These are phyloP conservation scores for Spinibarbus caldwelli DNA, from an alignment of 2,797 vertebrate genomes.

Conservation along the genomic window DNA sequence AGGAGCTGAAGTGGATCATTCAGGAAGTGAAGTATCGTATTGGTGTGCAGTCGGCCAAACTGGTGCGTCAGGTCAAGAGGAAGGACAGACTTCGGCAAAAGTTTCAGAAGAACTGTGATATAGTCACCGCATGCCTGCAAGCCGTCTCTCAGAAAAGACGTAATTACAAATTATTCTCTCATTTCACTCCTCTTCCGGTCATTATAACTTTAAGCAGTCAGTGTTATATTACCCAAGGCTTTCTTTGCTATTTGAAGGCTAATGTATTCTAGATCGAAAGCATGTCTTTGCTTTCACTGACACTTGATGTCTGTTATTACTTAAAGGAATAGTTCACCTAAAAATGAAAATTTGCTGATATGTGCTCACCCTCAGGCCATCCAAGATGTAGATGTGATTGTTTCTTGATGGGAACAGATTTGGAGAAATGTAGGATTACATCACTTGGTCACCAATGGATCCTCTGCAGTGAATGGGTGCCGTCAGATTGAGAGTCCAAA, in stretches of 20 bases:
- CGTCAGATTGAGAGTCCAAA: neutral
- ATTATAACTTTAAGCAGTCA: neutral
- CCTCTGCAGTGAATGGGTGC: neutral
- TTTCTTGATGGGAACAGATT: neutral
- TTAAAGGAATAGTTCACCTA: neutral
- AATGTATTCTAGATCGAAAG: neutral
- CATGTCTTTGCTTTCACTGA: neutral
- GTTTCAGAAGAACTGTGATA: constrained; percentile 91
- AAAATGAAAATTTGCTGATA: neutral
- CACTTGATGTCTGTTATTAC: neutral
- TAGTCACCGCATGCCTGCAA: constrained; percentile 94
- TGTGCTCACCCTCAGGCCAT: neutral
- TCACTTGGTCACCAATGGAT: neutral
- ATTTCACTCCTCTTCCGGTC: constrained; percentile 11
- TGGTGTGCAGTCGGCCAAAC: constrained; percentile 87
- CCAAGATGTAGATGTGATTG: neutral
- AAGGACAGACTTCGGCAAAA: constrained; percentile 88
- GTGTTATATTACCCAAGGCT: neutral
- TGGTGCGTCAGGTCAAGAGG: constrained; percentile 91
- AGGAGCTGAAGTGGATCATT: constrained; percentile 85
- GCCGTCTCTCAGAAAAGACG: constrained; percentile 93
- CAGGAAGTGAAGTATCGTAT: constrained; percentile 87
- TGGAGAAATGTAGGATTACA: neutral
- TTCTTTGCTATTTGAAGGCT: neutral
- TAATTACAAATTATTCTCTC: constrained; percentile 74